These are phyloP conservation scores for Montipora cactus DNA, from an alignment of 64 coral and sea anemone species.

Conservation along the genomic window DNA sequence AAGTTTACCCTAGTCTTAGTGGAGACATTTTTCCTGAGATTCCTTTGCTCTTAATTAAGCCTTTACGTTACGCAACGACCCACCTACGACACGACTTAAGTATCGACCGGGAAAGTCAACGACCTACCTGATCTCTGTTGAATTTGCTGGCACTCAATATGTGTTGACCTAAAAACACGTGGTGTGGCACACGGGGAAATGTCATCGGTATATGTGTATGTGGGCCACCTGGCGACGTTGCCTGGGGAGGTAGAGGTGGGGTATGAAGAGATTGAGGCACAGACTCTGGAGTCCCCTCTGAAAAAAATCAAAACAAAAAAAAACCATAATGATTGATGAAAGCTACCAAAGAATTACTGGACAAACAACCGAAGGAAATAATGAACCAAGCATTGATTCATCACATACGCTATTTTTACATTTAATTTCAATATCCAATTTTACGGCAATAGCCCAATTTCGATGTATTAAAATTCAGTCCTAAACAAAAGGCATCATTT, in stretches of 20 bases:
- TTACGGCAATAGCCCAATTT: background rate
- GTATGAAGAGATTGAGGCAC: constrained; percentile 43
- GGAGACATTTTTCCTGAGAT: no score
- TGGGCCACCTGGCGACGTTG: constrained; percentile 1
- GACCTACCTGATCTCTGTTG: constrained; percentile 68
- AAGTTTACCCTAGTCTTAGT: no score
- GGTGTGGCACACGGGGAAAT: constrained; percentile 38
- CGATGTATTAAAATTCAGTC: background rate
- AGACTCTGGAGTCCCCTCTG: constrained; percentile 65
- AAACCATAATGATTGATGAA: background rate
- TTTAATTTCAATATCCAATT: background rate
- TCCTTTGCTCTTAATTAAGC: no score
- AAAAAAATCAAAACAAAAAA: background rate
- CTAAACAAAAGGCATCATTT: no score
- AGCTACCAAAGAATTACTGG: background rate
- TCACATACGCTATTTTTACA: no score
- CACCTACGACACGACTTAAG: no score
- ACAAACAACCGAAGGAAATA: background rate
- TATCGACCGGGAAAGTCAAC: no score
- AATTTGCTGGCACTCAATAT: constrained; percentile 76
- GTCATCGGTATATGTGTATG: constrained; percentile 24
- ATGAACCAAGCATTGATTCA: no score
- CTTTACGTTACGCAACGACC: no score
- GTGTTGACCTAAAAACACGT: constrained; percentile 70
- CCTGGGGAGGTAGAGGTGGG: constrained; percentile 14